Percentiles rank a stretch among this genome's conserved stretches.
Conservation (phyloP, 30 jellyfish, hydroid and myxozoan species). For the Aurelia sp. region DNA sequence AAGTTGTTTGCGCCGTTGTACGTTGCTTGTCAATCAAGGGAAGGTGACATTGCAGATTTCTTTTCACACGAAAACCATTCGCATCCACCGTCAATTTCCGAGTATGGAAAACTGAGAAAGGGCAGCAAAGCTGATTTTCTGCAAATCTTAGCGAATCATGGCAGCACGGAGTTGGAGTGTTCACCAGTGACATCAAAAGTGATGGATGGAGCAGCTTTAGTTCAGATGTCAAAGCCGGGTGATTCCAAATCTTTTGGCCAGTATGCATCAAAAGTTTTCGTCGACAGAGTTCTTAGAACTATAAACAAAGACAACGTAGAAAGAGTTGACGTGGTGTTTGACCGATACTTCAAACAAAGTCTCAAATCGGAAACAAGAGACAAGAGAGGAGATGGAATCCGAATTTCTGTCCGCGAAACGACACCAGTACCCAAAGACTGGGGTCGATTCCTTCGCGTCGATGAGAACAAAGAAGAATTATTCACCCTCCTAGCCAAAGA, state of each 20-base stretch:
- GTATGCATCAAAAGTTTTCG: neutral
- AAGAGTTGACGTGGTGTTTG: slow-evolving; percentile 7
- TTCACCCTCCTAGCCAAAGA: slow-evolving; percentile 10
- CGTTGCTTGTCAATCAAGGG: slow-evolving; percentile 25
- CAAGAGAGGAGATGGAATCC: slow-evolving; percentile 58
- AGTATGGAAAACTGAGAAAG: slow-evolving; percentile 18
- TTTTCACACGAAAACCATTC: slow-evolving; percentile 27
- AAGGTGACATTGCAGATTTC: slow-evolving; percentile 25
- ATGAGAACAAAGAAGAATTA: slow-evolving; percentile 43
- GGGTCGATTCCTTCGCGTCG: slow-evolving; percentile 11
- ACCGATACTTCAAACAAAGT: slow-evolving; percentile 1
- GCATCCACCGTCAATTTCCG: slow-evolving; percentile 44
- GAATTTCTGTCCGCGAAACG: slow-evolving; percentile 24
- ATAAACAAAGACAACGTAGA: too few species aligned
- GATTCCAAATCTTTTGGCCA: slow-evolving; percentile 4
- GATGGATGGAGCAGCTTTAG: slow-evolving; percentile 8
- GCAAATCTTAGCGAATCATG: neutral
- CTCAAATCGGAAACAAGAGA: slow-evolving; percentile 34
- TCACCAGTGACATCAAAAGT: neutral
- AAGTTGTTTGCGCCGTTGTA: neutral
- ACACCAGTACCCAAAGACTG: slow-evolving; percentile 16
- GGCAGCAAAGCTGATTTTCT: slow-evolving; percentile 13
- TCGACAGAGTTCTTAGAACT: neutral
- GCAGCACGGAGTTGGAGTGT: too few species aligned
- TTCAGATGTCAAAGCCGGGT: slow-evolving; percentile 2